Evolutionary conservation across 2,888 invertebrate genomes (phyloP).

Genomic region (Coremacera marginata): DNA sequence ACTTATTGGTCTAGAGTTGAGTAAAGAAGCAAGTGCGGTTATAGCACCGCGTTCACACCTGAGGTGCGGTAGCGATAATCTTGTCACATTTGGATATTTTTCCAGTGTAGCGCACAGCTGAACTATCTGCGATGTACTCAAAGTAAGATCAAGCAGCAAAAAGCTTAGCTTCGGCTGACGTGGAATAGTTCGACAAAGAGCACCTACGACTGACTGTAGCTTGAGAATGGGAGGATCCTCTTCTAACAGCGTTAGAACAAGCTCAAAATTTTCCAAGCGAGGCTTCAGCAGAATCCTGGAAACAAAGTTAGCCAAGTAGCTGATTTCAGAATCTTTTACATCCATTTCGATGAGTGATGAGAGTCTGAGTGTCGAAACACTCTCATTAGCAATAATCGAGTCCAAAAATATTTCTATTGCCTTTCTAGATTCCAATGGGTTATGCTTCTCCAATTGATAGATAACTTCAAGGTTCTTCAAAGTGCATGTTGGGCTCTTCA

Average conservation of each 20-base stretch:
- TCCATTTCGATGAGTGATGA: constrained; percentile 72
- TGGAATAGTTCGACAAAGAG: constrained; percentile 67
- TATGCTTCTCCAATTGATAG: constrained; percentile 70
- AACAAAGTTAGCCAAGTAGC: constrained; percentile 70
- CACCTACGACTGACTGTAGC: constrained; percentile 72
- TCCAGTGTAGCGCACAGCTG: constrained; percentile 71
- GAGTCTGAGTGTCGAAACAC: constrained; percentile 71
- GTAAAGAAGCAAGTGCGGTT: constrained; percentile 70
- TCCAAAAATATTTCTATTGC: constrained; percentile 71
- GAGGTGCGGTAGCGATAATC: constrained; percentile 72
- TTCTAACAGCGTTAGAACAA: constrained; percentile 72
- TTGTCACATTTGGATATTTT: constrained; percentile 70
- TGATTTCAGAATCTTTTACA: constrained; percentile 71
- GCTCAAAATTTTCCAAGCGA: constrained; percentile 71
- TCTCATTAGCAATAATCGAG: constrained; percentile 71
- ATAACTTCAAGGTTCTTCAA: constrained; percentile 71
- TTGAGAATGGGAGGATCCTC: constrained; percentile 70
- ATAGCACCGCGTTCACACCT: constrained; percentile 72
- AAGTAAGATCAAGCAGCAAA: constrained; percentile 72
- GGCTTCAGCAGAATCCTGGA: constrained; percentile 70
- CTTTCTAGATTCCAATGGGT: constrained; percentile 57
- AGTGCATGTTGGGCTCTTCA: constrained; percentile 70
- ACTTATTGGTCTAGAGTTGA: constrained; percentile 70
- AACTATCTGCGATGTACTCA: constrained; percentile 71
- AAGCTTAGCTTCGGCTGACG: constrained; percentile 67